Percentiles rank a stretch among this genome's conserved stretches.
Conservation (phyloP, 2,888 invertebrate genomes). For the Acanthosoma haemorrhoidale region DNA sequence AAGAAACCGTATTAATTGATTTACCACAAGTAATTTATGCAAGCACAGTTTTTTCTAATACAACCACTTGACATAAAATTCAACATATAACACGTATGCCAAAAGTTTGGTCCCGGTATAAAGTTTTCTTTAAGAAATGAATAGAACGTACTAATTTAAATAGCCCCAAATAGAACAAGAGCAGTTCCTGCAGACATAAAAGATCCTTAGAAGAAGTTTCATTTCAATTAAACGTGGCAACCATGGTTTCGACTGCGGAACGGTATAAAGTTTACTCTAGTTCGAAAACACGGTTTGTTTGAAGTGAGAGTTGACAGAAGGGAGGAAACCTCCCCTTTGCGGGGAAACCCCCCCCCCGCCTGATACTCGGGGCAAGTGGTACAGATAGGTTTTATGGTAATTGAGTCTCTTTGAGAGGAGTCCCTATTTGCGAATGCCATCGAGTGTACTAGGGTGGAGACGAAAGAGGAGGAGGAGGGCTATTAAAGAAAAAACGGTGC, state of each 20-base stretch:
- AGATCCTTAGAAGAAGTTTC: too few relatives aligned
- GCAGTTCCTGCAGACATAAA: too few relatives aligned
- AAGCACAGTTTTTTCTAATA: too few relatives aligned
- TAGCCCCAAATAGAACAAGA: too few relatives aligned
- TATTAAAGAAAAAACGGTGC: constrained; percentile 26
- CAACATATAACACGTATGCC: too few relatives aligned
- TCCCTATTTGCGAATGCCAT: constrained; percentile 28
- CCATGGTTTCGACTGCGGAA: neutral
- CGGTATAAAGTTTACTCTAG: constrained; percentile 24
- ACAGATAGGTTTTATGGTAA: constrained; percentile 32
- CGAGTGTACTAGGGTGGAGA: constrained; percentile 21
- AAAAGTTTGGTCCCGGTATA: too few relatives aligned
- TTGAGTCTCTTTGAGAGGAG: constrained; percentile 29
- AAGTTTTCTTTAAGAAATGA: too few relatives aligned
- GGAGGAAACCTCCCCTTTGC: constrained; percentile 11
- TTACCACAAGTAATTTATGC: too few relatives aligned
- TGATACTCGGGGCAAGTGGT: constrained; percentile 17
- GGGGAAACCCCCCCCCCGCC: neutral
- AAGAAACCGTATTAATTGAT: too few relatives aligned
- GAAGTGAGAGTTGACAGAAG: constrained; percentile 22
- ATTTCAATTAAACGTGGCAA: constrained; percentile 9
- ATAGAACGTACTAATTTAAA: too few relatives aligned
- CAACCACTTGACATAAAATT: too few relatives aligned
- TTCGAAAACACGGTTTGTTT: constrained; percentile 28
- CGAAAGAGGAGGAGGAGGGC: neutral